Evolutionary conservation across 2,113 vertebrate species (phyloP).

Genomic region (Centropus bengalensis): DNA sequence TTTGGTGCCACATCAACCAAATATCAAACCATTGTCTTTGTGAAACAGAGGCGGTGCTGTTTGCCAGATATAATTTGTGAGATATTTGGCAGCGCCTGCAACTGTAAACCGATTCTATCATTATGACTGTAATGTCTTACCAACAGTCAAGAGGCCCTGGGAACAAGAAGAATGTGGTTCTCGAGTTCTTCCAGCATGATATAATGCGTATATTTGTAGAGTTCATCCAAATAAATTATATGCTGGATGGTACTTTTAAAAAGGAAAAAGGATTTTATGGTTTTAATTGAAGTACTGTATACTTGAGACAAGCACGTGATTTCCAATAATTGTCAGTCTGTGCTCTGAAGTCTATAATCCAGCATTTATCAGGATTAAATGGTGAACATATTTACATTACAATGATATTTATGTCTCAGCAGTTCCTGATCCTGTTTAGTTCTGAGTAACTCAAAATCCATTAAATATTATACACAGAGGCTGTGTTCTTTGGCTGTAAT

Average conservation of each 20-base stretch:
- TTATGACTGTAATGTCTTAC: conserved; percentile 27
- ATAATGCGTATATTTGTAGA: conserved; percentile 37
- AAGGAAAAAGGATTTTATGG: conserved; percentile 4
- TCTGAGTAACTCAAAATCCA: conserved; percentile 5
- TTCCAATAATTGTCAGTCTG: conserved; percentile 49
- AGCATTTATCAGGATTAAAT: conserved; percentile 57
- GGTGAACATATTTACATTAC: conserved; percentile 43
- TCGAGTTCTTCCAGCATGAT: conserved; percentile 51
- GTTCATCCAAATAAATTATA: conserved; percentile 57
- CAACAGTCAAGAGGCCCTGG: conserved; percentile 52
- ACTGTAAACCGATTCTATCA: conserved; percentile 45
- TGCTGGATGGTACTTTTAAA: conserved; percentile 5
- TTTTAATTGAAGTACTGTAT: conserved; percentile 39
- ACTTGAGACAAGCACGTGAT: conserved; percentile 30
- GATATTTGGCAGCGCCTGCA: conserved; percentile 41
- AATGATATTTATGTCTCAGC: conserved; percentile 34
- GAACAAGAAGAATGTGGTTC: conserved; percentile 56
- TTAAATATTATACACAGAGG: neutral
- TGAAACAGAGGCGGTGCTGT: conserved; percentile 38
- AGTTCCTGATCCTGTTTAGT: conserved; percentile 16
- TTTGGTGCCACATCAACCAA: conserved; percentile 48
- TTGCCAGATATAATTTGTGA: conserved; percentile 55
- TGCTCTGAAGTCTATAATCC: conserved; percentile 23
- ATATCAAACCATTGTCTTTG: conserved; percentile 23
- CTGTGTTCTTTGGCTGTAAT: neutral